Evolutionary conservation across 2,888 invertebrate species (phyloP), one percentile per base, ranked within the genome.

Genomic region (Hirudinaria manillensis): DNA sequence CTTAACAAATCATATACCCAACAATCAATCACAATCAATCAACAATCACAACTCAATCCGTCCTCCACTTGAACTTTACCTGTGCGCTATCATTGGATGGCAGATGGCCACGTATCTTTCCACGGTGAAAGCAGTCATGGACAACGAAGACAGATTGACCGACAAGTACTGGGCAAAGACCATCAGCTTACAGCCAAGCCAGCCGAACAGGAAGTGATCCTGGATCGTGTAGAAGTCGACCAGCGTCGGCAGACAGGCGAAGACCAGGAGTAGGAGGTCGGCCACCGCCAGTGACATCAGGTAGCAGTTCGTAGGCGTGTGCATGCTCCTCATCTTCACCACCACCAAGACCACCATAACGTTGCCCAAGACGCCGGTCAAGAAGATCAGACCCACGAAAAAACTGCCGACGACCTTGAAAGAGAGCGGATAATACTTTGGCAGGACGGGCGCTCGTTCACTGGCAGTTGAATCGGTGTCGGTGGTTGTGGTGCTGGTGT

Each of bases 91-190:
- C 85, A 89, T 87, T 1, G 89, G 89, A 79, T 88, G 87, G 80
- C 89, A 89, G 0, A 89, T 89, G 77, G 89, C 89, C 70, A 89
- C 88, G 82, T 89, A 89, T 68, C 89, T 83, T 81, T 89, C 89
- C 24, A 89, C 85, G 0, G 89, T 89, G 83, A 89, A 90, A n/a
- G 89, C 89, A 6, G 89, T 88, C 76, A 89, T 88, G 75, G 88
- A 88, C 75, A 90, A 83, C 0, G 89, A 87, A 0, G 88, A 88
- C 0, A 88, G 87, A 82, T 89, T 89, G 79, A 89, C 88, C 10
- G 89, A 89, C 29, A 89, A 84, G 81, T 89, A 88, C 80, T 89
- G 89, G 2, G 87, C 83, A 81, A 88, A 89, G 29, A 88, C 85
- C 79, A 88, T 84, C 10, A 87, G 76, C 1, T 87, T 84, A 80